phyloP scores from a whole-genome alignment of 2,113 vertebrate genomes.

The Datnioides undecimradiatus region DNA sequence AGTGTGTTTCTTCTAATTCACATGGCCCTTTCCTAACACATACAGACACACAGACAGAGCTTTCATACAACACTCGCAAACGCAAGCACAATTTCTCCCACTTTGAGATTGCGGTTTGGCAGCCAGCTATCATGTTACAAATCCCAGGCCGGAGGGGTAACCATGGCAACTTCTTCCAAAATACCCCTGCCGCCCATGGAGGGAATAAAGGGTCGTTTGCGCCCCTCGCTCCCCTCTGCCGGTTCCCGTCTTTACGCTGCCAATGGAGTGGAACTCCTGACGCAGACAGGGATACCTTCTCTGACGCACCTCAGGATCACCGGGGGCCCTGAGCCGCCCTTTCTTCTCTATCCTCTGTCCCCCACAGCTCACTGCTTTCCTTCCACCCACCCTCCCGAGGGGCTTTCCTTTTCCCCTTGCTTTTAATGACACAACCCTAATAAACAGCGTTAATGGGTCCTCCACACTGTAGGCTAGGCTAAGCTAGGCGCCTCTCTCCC shows the following conservation, averaged over 20 bases:
- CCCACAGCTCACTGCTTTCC: constrained; percentile 46
- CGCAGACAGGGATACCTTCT: constrained; percentile 82
- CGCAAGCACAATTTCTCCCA: constrained; percentile 81
- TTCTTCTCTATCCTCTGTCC: constrained; percentile 47
- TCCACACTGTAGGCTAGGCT: constrained; percentile 57
- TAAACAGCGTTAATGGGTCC: constrained; percentile 72
- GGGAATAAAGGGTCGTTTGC: constrained; percentile 80
- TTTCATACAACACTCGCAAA: constrained; percentile 82
- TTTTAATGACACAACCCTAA: constrained; percentile 73
- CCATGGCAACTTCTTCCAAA: constrained; percentile 87
- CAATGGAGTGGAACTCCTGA: constrained; percentile 83
- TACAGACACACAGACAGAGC: constrained; percentile 69
- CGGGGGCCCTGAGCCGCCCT: constrained; percentile 48
- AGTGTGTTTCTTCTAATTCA: constrained; percentile 22
- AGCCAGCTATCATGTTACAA: constrained; percentile 84
- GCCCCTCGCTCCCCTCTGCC: constrained; percentile 64
- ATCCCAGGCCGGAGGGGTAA: constrained; percentile 82
- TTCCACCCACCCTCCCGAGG: constrained; percentile 42
- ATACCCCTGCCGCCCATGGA: constrained; percentile 79
- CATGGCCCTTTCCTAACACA: constrained; percentile 41
- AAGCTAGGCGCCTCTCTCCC: constrained; percentile 52
- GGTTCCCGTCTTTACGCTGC: constrained; percentile 73
- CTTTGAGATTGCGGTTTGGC: constrained; percentile 84
- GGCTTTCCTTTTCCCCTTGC: constrained; percentile 60
- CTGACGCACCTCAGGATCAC: constrained; percentile 80